Percentiles rank a stretch among this genome's conserved stretches.
These are phyloP conservation scores for Megalurothrips usitatus DNA, from an alignment of 2,888 invertebrate species.

Conservation along the genomic window DNA sequence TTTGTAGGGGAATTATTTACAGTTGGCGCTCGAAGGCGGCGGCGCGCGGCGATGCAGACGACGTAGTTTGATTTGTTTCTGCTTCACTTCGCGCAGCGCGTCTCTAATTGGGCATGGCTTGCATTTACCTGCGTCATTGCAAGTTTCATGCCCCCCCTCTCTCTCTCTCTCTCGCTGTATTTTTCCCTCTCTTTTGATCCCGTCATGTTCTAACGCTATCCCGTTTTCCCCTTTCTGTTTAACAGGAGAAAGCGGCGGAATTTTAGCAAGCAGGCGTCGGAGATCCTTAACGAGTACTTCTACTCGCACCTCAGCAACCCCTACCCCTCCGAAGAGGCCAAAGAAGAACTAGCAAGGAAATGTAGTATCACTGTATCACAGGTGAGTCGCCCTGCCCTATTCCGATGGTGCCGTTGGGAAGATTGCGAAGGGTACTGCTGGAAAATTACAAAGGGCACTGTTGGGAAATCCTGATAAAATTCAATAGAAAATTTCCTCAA, in stretches of 20 bases:
- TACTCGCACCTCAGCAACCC: conserved; percentile 99
- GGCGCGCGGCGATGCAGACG: no score
- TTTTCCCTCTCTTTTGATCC: not conserved
- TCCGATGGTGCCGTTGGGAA: no score
- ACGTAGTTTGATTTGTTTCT: no score
- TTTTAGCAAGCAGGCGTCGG: conserved; percentile 99
- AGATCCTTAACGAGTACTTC: conserved; percentile 99
- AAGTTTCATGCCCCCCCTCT: conserved; percentile 28
- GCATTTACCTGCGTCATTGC: no score
- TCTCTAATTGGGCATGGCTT: no score
- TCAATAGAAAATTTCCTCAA: not conserved
- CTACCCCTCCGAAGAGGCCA: conserved; percentile 99
- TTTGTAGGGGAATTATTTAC: not conserved
- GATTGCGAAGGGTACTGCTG: no score
- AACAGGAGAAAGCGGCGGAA: conserved; percentile 76
- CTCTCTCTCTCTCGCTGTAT: conserved; percentile 9
- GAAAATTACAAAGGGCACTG: no score
- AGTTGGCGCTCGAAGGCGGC: no score
- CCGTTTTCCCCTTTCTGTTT: conserved; percentile 32
- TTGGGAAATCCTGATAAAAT: no score
- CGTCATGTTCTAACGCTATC: conserved; percentile 32
- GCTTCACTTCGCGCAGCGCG: no score
- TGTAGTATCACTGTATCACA: conserved; percentile 97
- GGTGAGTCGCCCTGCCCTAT: conserved; percentile 54
- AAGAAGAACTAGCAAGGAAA: conserved; percentile 97